Evolutionary conservation across 2,113 vertebrate genomes (phyloP).

Genomic region (Protobothrops flavoviridis): DNA sequence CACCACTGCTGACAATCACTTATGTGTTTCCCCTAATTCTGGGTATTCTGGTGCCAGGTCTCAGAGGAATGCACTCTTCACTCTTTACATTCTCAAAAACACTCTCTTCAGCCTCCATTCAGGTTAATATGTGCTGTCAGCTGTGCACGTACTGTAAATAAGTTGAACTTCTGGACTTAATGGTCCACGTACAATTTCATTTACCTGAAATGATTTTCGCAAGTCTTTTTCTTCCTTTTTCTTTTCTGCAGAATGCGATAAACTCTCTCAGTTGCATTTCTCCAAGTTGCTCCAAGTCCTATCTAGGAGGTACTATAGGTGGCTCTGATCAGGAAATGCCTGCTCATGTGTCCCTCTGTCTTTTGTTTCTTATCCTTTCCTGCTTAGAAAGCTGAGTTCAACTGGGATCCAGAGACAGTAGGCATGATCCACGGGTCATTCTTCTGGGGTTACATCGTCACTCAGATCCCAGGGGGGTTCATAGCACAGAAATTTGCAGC

Average conservation of each 20-base stretch:
- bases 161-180: not conserved
- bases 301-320: not conserved
- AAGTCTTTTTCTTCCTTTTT: not conserved
- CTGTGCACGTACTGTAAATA: not conserved
- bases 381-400: slow-evolving; percentile 84
- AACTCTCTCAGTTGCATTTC: not conserved
- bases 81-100: not conserved
- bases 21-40: not conserved
- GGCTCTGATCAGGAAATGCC: not conserved
- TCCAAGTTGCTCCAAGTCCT: not conserved
- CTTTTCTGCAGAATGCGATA: not conserved
- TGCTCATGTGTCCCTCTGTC: not conserved
- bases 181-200: not conserved
- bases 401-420: slow-evolving; percentile 90
- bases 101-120: not conserved
- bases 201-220: not conserved
- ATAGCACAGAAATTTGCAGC: slow-evolving; percentile 92
- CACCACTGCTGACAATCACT: not conserved
- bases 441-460: slow-evolving; percentile 96
- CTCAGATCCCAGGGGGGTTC: slow-evolving; percentile 91
- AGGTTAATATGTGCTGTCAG: not conserved
- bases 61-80: not conserved
- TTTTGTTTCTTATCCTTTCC: slow-evolving; percentile 14
- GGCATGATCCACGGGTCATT: slow-evolving; percentile 93
- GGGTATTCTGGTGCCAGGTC: not conserved